phyloP scores from a whole-genome alignment of 2,797 vertebrate genomes.

The Paedocypris micromegethes region DNA sequence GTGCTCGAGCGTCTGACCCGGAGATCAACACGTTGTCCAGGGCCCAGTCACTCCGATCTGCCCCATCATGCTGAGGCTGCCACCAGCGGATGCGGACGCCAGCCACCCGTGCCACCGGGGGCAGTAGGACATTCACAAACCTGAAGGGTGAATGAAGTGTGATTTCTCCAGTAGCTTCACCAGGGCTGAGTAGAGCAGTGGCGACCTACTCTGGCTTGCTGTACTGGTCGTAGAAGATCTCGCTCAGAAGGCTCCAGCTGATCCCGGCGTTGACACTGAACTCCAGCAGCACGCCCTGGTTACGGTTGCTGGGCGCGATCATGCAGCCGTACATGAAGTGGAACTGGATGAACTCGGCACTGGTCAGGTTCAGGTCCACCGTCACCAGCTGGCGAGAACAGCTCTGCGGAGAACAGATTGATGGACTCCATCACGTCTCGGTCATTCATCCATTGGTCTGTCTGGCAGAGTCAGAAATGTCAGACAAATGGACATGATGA shows the following conservation, averaged over 20 bases:
- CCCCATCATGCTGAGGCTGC: conserved; percentile 91
- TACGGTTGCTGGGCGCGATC: conserved; percentile 87
- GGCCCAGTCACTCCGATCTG: conserved; percentile 93
- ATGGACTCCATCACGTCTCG: not conserved
- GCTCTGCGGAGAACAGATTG: conserved; percentile 63
- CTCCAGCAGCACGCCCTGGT: conserved; percentile 94
- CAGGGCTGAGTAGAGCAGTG: too few relatives aligned
- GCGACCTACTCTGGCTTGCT: conserved; percentile 86
- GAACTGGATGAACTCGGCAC: conserved; percentile 95
- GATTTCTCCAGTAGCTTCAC: too few relatives aligned
- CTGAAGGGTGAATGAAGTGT: conserved; percentile 56
- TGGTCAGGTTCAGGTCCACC: conserved; percentile 93
- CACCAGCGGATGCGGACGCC: conserved; percentile 96
- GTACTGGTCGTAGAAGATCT: conserved; percentile 97
- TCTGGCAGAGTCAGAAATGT: too few relatives aligned
- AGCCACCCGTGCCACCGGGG: conserved; percentile 78
- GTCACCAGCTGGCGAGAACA: conserved; percentile 91
- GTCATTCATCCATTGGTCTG: too few relatives aligned
- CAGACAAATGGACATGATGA: not conserved
- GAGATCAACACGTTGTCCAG: conserved; percentile 92
- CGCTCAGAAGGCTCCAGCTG: conserved; percentile 88
- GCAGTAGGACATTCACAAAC: conserved; percentile 95
- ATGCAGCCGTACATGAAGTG: conserved; percentile 99
- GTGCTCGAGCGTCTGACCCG: conserved; percentile 82
- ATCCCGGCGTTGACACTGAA: conserved; percentile 95